These are phyloP conservation scores for Macrotis lagotis DNA, from an alignment of 2,113 vertebrate species.

Conservation along the genomic window DNA sequence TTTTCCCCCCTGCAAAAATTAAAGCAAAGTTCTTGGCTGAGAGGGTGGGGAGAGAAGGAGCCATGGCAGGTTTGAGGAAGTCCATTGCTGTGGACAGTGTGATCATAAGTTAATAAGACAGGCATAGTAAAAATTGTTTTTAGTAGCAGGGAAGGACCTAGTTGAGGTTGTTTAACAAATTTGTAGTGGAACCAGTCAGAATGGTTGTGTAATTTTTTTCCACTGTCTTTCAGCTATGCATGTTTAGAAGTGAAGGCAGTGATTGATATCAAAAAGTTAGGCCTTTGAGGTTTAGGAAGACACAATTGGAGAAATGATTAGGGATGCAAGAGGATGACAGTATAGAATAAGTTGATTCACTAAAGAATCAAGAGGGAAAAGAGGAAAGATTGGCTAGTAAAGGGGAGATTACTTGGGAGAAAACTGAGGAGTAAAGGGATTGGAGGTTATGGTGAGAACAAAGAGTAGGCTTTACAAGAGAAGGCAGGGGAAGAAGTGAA, in stretches of 20 bases:
- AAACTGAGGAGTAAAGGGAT: not conserved
- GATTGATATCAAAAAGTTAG: not conserved
- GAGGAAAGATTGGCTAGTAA: not conserved
- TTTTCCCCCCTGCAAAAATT: not conserved
- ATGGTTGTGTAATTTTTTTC: not conserved
- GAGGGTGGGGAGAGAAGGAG: not conserved
- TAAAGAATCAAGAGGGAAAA: not conserved
- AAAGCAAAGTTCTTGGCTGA: not conserved
- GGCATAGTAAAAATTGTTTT: not conserved
- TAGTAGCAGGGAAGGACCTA: not conserved
- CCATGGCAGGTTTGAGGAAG: not conserved
- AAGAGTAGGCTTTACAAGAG: not conserved
- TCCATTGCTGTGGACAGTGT: not conserved
- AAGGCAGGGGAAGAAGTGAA: not conserved
- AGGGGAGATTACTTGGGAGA: not conserved
- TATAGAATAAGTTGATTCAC: not conserved
- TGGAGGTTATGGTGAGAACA: not conserved
- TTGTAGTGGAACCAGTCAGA: not conserved
- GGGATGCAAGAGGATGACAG: not conserved
- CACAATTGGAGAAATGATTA: not conserved
- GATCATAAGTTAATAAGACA: not conserved
- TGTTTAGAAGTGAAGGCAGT: not conserved
- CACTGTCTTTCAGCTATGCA: not conserved
- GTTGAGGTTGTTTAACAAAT: not conserved
- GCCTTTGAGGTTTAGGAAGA: not conserved